These are phyloP conservation scores for Fragum whitleyi DNA, from an alignment of 2,888 invertebrate species.

Conservation along the genomic window DNA sequence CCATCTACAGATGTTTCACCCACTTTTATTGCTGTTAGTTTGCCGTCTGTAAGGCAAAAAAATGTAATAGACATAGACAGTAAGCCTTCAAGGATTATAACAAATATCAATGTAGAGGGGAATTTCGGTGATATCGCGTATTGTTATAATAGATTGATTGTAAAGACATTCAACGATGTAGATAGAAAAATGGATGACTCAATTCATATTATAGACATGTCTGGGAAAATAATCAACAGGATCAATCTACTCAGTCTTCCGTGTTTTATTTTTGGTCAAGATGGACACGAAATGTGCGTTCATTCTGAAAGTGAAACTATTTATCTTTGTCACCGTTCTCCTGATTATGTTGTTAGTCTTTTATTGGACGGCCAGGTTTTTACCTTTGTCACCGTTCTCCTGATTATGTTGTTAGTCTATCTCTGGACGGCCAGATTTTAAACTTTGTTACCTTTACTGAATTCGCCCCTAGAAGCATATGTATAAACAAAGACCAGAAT, in stretches of 20 bases:
- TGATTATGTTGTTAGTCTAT: no score
- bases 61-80: neutral
- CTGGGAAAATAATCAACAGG: neutral
- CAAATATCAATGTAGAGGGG: neutral
- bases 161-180: neutral
- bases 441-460: neutral
- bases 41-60: neutral
- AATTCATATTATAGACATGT: neutral
- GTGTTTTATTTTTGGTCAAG: neutral
- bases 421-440: no score
- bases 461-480: neutral
- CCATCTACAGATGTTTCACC: neutral
- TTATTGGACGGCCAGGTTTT: neutral
- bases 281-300: neutral
- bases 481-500: neutral
- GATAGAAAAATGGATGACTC: neutral
- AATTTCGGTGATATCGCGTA: neutral
- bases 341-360: neutral
- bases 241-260: neutral
- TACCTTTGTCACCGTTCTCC: no score
- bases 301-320: neutral
- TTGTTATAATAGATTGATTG: neutral
- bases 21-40: neutral
- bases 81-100: neutral
- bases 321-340: neutral